Evolutionary conservation across 2,113 vertebrate genomes (phyloP), one percentile per base, ranked within the genome.

Genomic region (Delphinus delphis): DNA sequence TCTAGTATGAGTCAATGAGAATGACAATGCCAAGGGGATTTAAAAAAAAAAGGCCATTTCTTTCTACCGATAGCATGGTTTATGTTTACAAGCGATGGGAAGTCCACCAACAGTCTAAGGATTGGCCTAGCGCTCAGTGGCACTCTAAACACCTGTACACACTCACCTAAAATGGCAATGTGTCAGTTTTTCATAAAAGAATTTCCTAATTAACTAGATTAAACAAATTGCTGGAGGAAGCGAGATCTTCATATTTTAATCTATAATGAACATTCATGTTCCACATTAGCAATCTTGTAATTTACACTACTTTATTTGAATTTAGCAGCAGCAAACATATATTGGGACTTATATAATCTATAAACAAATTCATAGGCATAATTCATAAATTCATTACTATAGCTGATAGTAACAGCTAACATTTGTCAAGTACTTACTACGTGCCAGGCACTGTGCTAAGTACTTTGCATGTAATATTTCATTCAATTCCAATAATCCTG

Each of bases 201-300:
- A 73, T 88, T 92, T 93, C 44, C 53, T 94, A 93, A 96, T 91
- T 77, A 96, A 80, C 63, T 70, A 93, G 67, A 95, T 93, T 92
- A 80, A 96, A 87, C 55, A 81, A 81, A 44, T 63, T 97, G 53
- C 55, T 94, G 47, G 25, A 95, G 53, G 68, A 95, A 87, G 53
- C 71, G 77, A 84, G 47, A 93, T 92, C 90, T 88, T 96, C 96
- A 93, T 85, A 74, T 81, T 97, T 97, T 95, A 97, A 62, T 90
- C 87, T 97, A 81, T 90, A 96, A 97, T 90, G 86, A 97, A 96
- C 88, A 90, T 84, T 96, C 85, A 96, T 53, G 53, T 81, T 96
- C 53, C 71, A 85, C 70, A 84, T 94, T 95, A 95, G 73, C 70
- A 95, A 89, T 31, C 53, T 86, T 88, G n/a, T 55, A 92, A 94